Percentiles rank a stretch among this genome's conserved stretches.
Evolutionary conservation across 2,888 invertebrate genomes (phyloP).

Genomic region (Hypomecis punctinalis): DNA sequence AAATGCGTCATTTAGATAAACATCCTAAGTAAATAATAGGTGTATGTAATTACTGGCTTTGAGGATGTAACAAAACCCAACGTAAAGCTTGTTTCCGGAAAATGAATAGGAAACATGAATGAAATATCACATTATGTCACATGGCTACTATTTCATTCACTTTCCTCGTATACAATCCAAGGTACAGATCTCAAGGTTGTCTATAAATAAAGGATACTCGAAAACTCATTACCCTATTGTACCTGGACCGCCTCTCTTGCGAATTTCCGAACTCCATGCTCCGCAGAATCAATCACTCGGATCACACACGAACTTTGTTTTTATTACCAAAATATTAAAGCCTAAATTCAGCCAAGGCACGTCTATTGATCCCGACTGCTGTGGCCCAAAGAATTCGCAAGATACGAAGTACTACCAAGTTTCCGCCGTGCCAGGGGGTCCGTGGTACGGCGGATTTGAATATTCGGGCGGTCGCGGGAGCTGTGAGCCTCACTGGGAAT

Average conservation of each 20-base stretch:
- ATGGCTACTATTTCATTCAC: too few relatives aligned
- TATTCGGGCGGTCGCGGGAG: conserved; percentile 33
- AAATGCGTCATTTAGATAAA: too few relatives aligned
- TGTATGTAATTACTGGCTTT: too few relatives aligned
- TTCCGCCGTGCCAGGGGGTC: conserved; percentile 26
- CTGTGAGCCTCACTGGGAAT: conserved; percentile 41
- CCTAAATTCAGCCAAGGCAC: conserved; percentile 23
- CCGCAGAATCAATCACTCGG: conserved; percentile 31
- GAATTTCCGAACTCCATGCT: conserved; percentile 84
- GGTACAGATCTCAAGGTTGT: background rate
- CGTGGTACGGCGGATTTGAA: conserved; percentile 40
- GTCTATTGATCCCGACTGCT: conserved; percentile 65
- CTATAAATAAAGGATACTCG: background rate
- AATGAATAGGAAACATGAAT: too few relatives aligned
- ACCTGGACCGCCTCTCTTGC: conserved; percentile 84
- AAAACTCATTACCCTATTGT: conserved; percentile 83
- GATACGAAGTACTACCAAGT: conserved; percentile 6
- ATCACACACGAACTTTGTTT: background rate
- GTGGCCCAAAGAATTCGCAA: conserved; percentile 61
- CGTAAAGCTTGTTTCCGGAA: too few relatives aligned
- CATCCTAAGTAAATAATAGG: too few relatives aligned
- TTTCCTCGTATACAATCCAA: too few relatives aligned
- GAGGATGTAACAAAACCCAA: too few relatives aligned
- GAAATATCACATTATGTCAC: too few relatives aligned
- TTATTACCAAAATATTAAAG: background rate